Evolutionary conservation across 2,797 vertebrate species (phyloP).

Genomic region (Manis javanica): DNA sequence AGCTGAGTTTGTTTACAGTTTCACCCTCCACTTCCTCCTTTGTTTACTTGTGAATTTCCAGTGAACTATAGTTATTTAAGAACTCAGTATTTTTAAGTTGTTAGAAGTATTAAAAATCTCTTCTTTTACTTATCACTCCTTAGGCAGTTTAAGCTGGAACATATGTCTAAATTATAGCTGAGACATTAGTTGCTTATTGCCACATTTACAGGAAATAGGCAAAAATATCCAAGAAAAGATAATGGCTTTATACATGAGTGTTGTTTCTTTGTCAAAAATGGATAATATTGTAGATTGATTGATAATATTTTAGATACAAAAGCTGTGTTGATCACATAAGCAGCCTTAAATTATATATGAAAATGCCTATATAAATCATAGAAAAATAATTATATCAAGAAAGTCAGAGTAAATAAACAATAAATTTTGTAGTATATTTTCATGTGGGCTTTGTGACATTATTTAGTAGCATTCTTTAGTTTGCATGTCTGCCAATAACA

Average conservation of each 20-base stretch:
- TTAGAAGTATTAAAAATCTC: neutral
- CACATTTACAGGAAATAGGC: neutral
- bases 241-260: neutral
- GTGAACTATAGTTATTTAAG: neutral
- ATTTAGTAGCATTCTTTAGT: slow-evolving; percentile 54
- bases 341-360: neutral
- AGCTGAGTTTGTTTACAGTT: neutral
- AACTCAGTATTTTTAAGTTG: slow-evolving; percentile 2
- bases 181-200: slow-evolving; percentile 40
- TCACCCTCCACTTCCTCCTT: neutral
- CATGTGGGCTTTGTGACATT: slow-evolving; percentile 27
- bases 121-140: neutral
- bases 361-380: neutral
- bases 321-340: neutral
- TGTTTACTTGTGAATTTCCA: neutral
- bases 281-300: slow-evolving; percentile 36
- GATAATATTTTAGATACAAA: slow-evolving; percentile 49
- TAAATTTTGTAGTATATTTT: slow-evolving; percentile 33
- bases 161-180: neutral
- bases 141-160: neutral
- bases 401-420: neutral
- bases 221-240: slow-evolving; percentile 11
- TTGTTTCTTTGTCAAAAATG: neutral
- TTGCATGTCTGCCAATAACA: slow-evolving; percentile 28
- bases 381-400: slow-evolving; percentile 20